Percentiles rank a stretch among this genome's conserved stretches.
Evolutionary conservation across 2,113 vertebrate genomes (phyloP).

Genomic region (Scomber scombrus): DNA sequence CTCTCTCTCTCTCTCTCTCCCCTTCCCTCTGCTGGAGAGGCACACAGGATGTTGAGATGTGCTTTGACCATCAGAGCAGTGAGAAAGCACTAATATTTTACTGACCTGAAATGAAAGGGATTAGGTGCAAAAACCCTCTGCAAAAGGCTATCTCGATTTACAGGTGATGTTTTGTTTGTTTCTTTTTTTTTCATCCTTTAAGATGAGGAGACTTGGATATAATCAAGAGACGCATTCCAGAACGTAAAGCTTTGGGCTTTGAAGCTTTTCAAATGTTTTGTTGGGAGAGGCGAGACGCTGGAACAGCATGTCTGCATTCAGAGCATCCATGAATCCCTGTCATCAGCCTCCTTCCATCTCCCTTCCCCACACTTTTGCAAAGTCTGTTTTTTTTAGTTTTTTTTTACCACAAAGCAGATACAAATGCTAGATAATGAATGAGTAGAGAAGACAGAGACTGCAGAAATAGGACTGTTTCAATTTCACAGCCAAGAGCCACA

Average conservation of each 20-base stretch:
- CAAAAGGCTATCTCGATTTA: constrained; percentile 75
- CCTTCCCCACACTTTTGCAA: constrained; percentile 51
- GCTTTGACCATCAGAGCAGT: constrained; percentile 81
- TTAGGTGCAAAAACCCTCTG: constrained; percentile 73
- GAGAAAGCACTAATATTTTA: constrained; percentile 82
- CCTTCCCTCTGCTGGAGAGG: constrained; percentile 64
- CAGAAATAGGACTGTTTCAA: constrained; percentile 70
- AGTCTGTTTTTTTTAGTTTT: constrained; percentile 54
- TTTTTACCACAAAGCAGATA: constrained; percentile 63
- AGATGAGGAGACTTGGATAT: constrained; percentile 65
- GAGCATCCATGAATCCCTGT: constrained; percentile 74
- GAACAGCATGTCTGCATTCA: constrained; percentile 74
- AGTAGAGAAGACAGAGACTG: constrained; percentile 58
- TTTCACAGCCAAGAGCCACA: constrained; percentile 74
- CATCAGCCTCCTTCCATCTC: constrained; percentile 67
- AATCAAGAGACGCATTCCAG: constrained; percentile 74
- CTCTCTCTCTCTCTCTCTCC: constrained; percentile 19
- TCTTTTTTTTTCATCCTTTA: constrained; percentile 47
- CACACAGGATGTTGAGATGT: constrained; percentile 78
- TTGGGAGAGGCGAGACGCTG: constrained; percentile 64
- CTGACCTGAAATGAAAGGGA: constrained; percentile 82
- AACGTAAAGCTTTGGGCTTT: constrained; percentile 74
- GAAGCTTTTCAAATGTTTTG: constrained; percentile 77
- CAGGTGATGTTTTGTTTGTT: constrained; percentile 80
- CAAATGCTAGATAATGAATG: constrained; percentile 71